These are phyloP conservation scores for Drosophila serrata DNA, from an alignment of 1,140 invertebrate species.

Conservation along the genomic window DNA sequence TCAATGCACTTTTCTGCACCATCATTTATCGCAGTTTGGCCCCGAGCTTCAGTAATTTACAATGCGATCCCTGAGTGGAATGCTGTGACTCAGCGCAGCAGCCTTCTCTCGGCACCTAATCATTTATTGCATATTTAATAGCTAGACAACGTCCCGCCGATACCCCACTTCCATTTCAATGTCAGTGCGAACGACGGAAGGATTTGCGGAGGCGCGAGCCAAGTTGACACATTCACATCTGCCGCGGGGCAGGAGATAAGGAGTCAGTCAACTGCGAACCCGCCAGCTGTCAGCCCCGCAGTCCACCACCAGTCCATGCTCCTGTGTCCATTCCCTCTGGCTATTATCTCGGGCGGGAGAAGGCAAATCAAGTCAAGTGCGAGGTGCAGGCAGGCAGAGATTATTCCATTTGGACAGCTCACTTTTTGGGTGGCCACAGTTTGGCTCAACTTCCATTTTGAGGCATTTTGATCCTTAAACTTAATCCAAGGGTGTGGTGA, in stretches of 20 bases:
- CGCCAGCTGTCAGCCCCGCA: conserved; percentile 29
- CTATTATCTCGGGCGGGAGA: conserved; percentile 23
- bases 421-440: conserved; percentile 15
- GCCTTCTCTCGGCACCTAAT: conserved; percentile 2
- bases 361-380: conserved; percentile 45
- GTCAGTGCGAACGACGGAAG: conserved; percentile 11
- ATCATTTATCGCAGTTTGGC: conserved; percentile 25
- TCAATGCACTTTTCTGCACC: conserved; percentile 25
- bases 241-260: conserved; percentile 36
- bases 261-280: conserved; percentile 38
- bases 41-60: conserved; percentile 20
- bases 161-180: conserved; percentile 16
- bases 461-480: no score
- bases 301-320: background rate
- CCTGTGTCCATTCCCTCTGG: background rate
- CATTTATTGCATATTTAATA: conserved; percentile 48
- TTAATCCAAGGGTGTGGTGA: no score
- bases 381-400: conserved; percentile 39
- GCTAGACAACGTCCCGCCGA: conserved; percentile 8
- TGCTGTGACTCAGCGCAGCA: conserved; percentile 32
- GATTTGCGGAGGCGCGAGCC: conserved; percentile 28
- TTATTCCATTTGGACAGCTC: conserved; percentile 44
- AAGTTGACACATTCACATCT: conserved; percentile 21
- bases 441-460: background rate
- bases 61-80: conserved; percentile 14